Percentiles rank a stretch among this genome's conserved stretches.
Conservation (phyloP, 2,888 invertebrate species). For the Dinocampus coccinellae region DNA sequence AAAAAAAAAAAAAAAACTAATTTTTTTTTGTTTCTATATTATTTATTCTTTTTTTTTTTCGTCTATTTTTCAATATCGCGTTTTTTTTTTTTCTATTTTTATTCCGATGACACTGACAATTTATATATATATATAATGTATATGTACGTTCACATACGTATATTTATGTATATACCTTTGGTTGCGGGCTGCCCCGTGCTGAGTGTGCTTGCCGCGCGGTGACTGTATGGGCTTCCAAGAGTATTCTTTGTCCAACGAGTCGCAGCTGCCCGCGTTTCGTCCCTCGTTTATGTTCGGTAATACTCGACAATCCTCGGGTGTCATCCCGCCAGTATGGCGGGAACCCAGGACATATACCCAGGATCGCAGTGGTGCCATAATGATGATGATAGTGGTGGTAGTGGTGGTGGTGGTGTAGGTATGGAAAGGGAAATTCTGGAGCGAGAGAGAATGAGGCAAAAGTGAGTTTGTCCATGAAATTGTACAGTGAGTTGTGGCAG, state of each 20-base stretch:
- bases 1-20: too few relatives aligned
- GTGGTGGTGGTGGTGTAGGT: constrained; percentile 2
- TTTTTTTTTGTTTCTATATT: neutral
- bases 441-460: constrained; percentile 28
- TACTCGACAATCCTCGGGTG: constrained; percentile 61
- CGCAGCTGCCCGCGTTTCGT: constrained; percentile 68
- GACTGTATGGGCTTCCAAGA: constrained; percentile 64
- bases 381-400: constrained; percentile 30
- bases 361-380: constrained; percentile 49
- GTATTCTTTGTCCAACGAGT: constrained; percentile 68
- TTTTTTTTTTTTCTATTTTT: constrained; percentile 4
- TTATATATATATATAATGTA: constrained; percentile 16
- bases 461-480: constrained; percentile 26
- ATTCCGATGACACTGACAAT: neutral
- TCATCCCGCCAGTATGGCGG: constrained; percentile 67
- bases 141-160: neutral
- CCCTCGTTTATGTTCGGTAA: constrained; percentile 54
- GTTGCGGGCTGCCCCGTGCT: constrained; percentile 68
- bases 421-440: constrained; percentile 43
- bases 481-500: constrained; percentile 17
- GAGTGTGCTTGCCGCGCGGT: constrained; percentile 68
- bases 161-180: constrained; percentile 60
- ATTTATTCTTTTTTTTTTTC: neutral
- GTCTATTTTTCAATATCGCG: neutral
- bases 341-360: constrained; percentile 65